Evolutionary conservation across 2,797 vertebrate genomes (phyloP).

Genomic region (Pogoniulus pusillus): DNA sequence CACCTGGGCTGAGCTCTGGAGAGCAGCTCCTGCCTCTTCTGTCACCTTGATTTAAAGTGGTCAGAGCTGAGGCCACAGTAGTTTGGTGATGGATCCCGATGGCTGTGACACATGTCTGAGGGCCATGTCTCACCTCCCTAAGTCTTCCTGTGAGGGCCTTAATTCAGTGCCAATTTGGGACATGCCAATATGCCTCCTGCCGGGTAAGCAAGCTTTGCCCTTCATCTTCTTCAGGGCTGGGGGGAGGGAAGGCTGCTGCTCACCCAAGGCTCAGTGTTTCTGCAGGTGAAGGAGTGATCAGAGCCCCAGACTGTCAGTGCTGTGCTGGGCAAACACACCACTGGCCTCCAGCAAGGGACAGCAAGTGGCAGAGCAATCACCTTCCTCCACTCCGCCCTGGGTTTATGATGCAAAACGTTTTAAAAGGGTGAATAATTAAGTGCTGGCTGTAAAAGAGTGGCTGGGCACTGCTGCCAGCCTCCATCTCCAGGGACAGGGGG

Average conservation of each 20-base stretch:
- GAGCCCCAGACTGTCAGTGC: background rate
- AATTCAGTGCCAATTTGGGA: background rate
- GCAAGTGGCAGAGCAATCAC: background rate
- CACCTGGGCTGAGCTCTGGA: background rate
- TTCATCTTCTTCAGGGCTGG: background rate
- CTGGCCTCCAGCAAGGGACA: background rate
- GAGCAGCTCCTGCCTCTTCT: background rate
- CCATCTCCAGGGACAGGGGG: fast-evolving
- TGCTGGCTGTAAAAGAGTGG: background rate
- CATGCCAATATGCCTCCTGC: background rate
- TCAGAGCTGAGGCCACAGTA: fast-evolving
- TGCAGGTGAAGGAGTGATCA: background rate
- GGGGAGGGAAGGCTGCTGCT: background rate
- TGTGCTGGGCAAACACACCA: fast-evolving
- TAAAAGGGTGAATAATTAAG: constrained; percentile 49
- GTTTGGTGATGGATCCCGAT: background rate
- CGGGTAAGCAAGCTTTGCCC: background rate
- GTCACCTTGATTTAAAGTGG: background rate
- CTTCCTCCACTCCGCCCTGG: background rate
- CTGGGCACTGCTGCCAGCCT: background rate
- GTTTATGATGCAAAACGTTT: constrained; percentile 51
- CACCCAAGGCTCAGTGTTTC: background rate
- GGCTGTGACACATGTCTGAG: background rate
- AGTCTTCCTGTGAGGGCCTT: fast-evolving
- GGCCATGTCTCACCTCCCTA: background rate